Evolutionary conservation across 1,140 invertebrate species (phyloP).

Genomic region (Lanistes nyassanus): DNA sequence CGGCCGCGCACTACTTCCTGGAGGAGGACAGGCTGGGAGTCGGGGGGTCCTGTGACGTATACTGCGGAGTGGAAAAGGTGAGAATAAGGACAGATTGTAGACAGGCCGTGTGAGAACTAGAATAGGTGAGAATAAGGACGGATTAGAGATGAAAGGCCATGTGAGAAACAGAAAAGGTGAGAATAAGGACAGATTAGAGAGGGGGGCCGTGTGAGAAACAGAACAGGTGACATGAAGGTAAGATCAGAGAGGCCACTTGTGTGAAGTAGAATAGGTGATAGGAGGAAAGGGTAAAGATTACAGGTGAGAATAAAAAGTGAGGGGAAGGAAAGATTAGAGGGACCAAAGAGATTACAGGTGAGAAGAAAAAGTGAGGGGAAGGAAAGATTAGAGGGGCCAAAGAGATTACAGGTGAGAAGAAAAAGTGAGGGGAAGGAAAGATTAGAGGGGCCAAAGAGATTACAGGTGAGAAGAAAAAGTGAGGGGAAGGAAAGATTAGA

Average conservation of each 20-base stretch:
- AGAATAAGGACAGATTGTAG: background rate
- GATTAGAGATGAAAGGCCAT: background rate
- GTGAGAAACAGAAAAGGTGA: conserved; percentile 11
- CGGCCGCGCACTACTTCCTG: background rate
- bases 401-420: background rate
- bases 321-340: no score
- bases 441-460: background rate
- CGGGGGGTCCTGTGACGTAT: conserved; percentile 8
- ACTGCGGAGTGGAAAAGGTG: conserved; percentile 17
- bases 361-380: conserved; percentile 1
- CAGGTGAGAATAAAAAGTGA: background rate
- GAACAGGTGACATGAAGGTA: background rate
- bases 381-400: background rate
- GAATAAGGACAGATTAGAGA: background rate
- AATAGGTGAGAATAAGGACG: background rate
- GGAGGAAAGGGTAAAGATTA: background rate
- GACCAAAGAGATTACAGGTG: background rate
- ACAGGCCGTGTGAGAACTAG: background rate
- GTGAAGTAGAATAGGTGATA: conserved; percentile 4
- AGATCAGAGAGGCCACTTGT: background rate
- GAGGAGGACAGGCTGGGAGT: conserved; percentile 9
- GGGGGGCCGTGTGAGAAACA: background rate
- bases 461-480: background rate
- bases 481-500: background rate
- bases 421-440: background rate